Conservation (phyloP, 2,797 vertebrate genomes). For the Acrossocheilus wenchowensis region DNA sequence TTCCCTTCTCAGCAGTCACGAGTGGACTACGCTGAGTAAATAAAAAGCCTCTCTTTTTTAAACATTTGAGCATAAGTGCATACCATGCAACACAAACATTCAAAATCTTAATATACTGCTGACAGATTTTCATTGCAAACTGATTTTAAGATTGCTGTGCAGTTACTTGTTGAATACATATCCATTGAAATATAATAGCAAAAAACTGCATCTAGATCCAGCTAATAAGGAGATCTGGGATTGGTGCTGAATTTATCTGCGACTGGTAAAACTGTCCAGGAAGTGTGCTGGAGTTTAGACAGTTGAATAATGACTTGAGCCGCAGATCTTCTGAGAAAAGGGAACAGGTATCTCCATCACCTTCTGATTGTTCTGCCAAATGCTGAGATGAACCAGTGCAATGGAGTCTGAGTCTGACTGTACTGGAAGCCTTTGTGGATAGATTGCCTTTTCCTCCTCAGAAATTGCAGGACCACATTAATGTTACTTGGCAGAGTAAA, state of each 20-base stretch:
- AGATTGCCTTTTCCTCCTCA: conserved; percentile 16
- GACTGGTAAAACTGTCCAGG: conserved; percentile 20
- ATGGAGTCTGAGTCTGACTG: conserved; percentile 24
- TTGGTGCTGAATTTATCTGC: conserved; percentile 27
- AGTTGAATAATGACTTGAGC: conserved; percentile 43
- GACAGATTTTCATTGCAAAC: conserved; percentile 21
- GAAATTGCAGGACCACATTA: conserved; percentile 43
- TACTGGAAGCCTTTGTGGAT: conserved; percentile 25
- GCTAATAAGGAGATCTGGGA: conserved; percentile 13
- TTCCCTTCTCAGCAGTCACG: conserved; percentile 22
- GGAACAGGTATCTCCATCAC: conserved; percentile 41
- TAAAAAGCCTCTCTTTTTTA: conserved; percentile 34
- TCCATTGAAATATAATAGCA: background rate
- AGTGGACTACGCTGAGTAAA: conserved; percentile 20
- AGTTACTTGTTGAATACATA: background rate
- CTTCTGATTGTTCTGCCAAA: conserved; percentile 43
- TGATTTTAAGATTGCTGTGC: background rate
- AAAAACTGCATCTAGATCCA: background rate
- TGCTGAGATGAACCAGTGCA: conserved; percentile 31
- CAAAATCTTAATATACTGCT: conserved; percentile 31
- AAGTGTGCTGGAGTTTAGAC: conserved; percentile 30
- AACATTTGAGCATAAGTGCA: conserved; percentile 34
- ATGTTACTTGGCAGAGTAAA: conserved; percentile 50
- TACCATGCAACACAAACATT: conserved; percentile 34
- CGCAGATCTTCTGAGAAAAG: conserved; percentile 16